Evolutionary conservation across 2,888 invertebrate genomes (phyloP), one percentile per base, ranked within the genome.

Genomic region (Suillia variegata): DNA sequence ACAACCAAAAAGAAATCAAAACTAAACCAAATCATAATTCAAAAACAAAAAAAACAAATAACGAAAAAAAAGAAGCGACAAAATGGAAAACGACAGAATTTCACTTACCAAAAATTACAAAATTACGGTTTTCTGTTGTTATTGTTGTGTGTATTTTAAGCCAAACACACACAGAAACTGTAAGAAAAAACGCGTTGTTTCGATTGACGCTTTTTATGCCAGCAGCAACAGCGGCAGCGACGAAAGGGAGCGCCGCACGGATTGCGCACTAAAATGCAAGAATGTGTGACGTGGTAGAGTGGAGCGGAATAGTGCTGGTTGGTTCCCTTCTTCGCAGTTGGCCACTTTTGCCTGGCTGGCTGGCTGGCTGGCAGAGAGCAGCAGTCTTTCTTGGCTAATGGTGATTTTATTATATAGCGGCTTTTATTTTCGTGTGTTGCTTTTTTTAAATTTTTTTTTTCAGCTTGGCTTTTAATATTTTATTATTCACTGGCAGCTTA

Each of bases 81-180:
- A 26, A 38, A 38, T 38, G n/a, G 38, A n/a, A 38, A 38, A 10
- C 38, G n/a, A 26, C 13, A 38, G 45, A 45, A 20, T 67, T 68
- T 67, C 66, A 64, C 66, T 62, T 58, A 61, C 31, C 56, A 59
- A 20, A 66, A 62, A 67, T 56, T 59, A 63, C 62, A 68, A 68
- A 62, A 58, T 53, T 55, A 53, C 59, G 61, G 31, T 45, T 26
- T 45, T 53, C n/a, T n/a, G n/a, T n/a, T n/a, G n/a, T n/a, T n/a
- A n/a, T n/a, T n/a, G n/a, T n/a, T n/a, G n/a, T 50, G 49, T 50
- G 45, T 59, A 20, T 45, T 45, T 45, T 17, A 45, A 45, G 45
- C 18, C 18, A 13, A 45, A 45, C 17, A 45, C n/a, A n/a, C n/a
- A n/a, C 18, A 18, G 18, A 45, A 18, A 45, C 45, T 5, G n/a